A percentile compares a stretch with the other conserved stretches of the same genome.
phyloP scores from a whole-genome alignment of 2,113 vertebrate genomes.

The Phyllostomus hastatus region DNA sequence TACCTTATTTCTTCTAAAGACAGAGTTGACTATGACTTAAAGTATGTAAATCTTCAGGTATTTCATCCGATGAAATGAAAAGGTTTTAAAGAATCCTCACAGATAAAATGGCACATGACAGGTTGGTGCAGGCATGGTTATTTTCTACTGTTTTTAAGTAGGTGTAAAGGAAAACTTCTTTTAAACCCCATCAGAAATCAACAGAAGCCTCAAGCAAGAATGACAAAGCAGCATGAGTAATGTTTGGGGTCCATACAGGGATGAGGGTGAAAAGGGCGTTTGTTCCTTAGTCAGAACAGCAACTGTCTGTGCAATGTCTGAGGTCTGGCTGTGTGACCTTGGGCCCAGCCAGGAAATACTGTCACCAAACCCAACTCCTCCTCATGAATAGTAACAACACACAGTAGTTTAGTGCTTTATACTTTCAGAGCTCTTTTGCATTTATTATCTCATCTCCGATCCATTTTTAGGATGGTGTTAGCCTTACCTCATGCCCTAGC shows the following conservation, averaged over 20 bases:
- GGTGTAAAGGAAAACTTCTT: neutral
- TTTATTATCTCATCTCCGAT: constrained; percentile 69
- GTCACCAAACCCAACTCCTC: neutral
- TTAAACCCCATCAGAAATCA: constrained; percentile 24
- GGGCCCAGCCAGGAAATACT: constrained; percentile 14
- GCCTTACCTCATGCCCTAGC: constrained; percentile 64
- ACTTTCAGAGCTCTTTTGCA: constrained; percentile 51
- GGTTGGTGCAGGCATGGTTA: neutral
- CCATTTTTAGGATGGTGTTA: constrained; percentile 59
- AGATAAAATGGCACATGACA: neutral
- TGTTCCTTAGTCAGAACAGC: constrained; percentile 32
- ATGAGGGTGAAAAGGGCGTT: constrained; percentile 14
- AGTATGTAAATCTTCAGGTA: neutral
- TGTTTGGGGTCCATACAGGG: neutral
- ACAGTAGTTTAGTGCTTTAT: constrained; percentile 34
- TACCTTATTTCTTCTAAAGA: neutral
- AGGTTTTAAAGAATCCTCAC: neutral
- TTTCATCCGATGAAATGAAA: neutral
- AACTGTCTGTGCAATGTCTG: constrained; percentile 65
- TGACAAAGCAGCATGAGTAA: constrained; percentile 50
- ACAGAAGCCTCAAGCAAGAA: constrained; percentile 38
- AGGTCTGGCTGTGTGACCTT: constrained; percentile 54
- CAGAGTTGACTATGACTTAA: neutral
- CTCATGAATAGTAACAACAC: constrained; percentile 63
- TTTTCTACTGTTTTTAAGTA: neutral